Percentiles rank a stretch among this genome's conserved stretches.
phyloP scores from a whole-genome alignment of 2,113 vertebrate genomes.

The Carettochelys insculpta region DNA sequence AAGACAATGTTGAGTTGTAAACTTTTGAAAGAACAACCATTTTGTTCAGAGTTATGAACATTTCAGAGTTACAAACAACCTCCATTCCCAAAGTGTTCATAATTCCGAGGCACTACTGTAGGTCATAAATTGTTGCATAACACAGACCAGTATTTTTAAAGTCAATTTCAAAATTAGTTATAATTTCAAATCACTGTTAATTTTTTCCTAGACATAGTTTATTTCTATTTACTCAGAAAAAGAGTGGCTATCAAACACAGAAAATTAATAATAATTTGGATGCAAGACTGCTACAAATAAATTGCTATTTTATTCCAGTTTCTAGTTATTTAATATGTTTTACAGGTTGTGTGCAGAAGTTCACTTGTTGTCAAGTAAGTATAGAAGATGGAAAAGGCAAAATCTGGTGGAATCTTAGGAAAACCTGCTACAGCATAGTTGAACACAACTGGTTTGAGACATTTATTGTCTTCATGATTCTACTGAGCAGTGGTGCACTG shows the following conservation, averaged over 20 bases:
- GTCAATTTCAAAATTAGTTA: neutral
- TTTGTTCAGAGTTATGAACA: no score
- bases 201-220: neutral
- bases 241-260: neutral
- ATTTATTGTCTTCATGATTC: slow-evolving; percentile 99
- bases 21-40: no score
- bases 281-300: neutral
- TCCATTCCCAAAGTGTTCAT: no score
- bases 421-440: slow-evolving; percentile 94
- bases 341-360: slow-evolving; percentile 87
- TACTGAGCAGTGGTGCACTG: slow-evolving; percentile 96
- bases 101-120: no score
- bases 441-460: slow-evolving; percentile 99
- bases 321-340: slow-evolving; percentile 42
- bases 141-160: neutral
- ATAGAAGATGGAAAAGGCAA: slow-evolving; percentile 89
- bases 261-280: neutral
- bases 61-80: no score
- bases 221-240: neutral
- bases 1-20: no score
- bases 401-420: slow-evolving; percentile 93
- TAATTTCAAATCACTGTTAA: neutral
- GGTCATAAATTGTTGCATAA: neutral
- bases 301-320: neutral
- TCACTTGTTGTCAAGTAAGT: slow-evolving; percentile 91